Evolutionary conservation across 2,888 invertebrate genomes (phyloP), one percentile per base, ranked within the genome.

Genomic region (Metellina segmentata): DNA sequence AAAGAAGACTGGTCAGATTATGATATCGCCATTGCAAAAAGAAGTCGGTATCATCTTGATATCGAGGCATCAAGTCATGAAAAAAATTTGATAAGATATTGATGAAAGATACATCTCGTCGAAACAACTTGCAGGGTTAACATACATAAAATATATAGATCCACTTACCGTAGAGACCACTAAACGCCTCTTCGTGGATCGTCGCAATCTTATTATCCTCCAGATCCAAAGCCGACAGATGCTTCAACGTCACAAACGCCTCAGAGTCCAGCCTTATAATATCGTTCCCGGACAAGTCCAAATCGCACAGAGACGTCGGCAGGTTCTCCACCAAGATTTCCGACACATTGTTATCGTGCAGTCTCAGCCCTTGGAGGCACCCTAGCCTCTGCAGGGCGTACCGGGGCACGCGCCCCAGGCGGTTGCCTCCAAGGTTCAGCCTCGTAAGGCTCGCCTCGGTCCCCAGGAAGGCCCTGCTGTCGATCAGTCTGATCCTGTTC

Each of bases 381-480:
- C 82, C 79, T 20, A 93, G 90, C 52, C 86, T 89, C 79, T 85
- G 81, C 9, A 94, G 81, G 19, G 93, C 88, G 48, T 93, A 81
- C 51, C 53, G 20, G 70, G 98, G 98, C 81, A 98, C 96, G 20
- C 96, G 95, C 61, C 96, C 96, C 94, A 98, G 95, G 93, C 97
- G 97, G 95, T 98, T 98, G 85, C 97, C 97, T 61, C 98, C 98
- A 93, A 98, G 96, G 95, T 98, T 98, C 93, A 98, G 95, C 91
- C 97, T 96, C 94, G 97, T 98, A 92, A 98, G 95, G 95, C 97
- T 98, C 97, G 97, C 97, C 94, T 98, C 98, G 7, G 98, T 96
- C 89, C 98, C 98, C 93, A 97, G 96, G 95, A 98, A 98, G 70
- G 98, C 98, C 93, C 97, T 97, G 11, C 96, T 96, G 94, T 98